Conservation (phyloP, 92 coral and sea anemone species). For the Actinostola sp. region DNA sequence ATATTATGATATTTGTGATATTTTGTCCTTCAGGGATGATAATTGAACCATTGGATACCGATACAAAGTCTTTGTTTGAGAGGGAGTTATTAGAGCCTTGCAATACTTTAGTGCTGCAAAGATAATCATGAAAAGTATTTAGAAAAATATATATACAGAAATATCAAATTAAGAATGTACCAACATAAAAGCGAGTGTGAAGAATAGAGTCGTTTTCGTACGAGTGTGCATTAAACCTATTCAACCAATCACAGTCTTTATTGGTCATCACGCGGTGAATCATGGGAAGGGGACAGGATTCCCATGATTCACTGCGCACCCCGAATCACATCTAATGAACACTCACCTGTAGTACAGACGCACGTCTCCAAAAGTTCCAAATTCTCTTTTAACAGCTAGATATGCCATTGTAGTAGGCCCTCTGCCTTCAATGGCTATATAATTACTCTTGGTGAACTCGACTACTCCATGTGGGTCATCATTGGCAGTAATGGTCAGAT, state of each 20-base stretch:
- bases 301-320: no score
- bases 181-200: neutral
- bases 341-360: conserved; percentile 85
- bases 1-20: conserved; percentile 60
- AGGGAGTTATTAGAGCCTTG: conserved; percentile 50
- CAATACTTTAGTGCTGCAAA: conserved; percentile 54
- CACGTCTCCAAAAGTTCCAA: conserved; percentile 82
- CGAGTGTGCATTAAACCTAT: no score
- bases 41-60: conserved; percentile 67
- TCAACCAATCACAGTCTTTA: neutral
- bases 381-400: conserved; percentile 62
- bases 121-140: no score
- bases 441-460: conserved; percentile 65
- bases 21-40: conserved; percentile 63
- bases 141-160: no score
- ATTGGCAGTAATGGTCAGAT: conserved; percentile 71
- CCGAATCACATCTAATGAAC: no score
- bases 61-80: conserved; percentile 73
- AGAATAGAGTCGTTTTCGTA: no score
- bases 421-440: conserved; percentile 71
- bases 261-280: neutral
- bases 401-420: conserved; percentile 49
- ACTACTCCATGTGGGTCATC: conserved; percentile 95
- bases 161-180: no score
- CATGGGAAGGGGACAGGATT: no score